Evolutionary conservation across 2,797 vertebrate species (phyloP), one percentile per base, ranked within the genome.

Genomic region (Bryconaethiops microstoma): DNA sequence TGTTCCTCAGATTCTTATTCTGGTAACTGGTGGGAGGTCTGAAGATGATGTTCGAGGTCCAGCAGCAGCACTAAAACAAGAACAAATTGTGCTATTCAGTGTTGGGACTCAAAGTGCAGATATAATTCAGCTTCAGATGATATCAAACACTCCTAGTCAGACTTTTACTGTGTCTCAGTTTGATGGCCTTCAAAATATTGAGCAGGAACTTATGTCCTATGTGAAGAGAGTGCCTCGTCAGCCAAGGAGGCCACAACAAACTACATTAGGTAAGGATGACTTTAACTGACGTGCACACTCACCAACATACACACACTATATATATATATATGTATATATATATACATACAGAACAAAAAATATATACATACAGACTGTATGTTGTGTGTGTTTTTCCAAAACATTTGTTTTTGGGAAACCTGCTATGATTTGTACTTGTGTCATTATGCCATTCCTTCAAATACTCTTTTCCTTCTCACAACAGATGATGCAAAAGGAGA

Each of bases 81-180:
- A 81, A 0, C 88, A 90, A 57, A 87, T 93, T 78, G 60, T 91
- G 9, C 74, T 89, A 85, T 92, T 94, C 70, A 90, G 88, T 71
- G 91, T 94, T 83, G 93, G 93, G 83, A 91, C 92, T 86, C 92
- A 86, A 89, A 88, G 91, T 83, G 89, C 93, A 59, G 93, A 95
- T 80, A 88, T 91, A 84, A 86, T 93, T 42, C 91, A 95, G 85
- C 91, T 94, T 35, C 94, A 95, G 86, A 90, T 86, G 81, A 92
- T 95, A 81, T 91, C 93, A 83, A 62, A 92, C 68, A 88, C 83
- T 65, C 94, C 94, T 59, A 92, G 88, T 59, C 93, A 94, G 84
- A 89, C 92, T 45, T 90, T 95, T 83, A 86, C 85, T 86, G 87
- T 93, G 76, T 85, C 59, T 80, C 52, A 54, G 3, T 93, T 94